Conservation (phyloP, 2,797 vertebrate genomes). For the Sciaenops ocellatus region DNA sequence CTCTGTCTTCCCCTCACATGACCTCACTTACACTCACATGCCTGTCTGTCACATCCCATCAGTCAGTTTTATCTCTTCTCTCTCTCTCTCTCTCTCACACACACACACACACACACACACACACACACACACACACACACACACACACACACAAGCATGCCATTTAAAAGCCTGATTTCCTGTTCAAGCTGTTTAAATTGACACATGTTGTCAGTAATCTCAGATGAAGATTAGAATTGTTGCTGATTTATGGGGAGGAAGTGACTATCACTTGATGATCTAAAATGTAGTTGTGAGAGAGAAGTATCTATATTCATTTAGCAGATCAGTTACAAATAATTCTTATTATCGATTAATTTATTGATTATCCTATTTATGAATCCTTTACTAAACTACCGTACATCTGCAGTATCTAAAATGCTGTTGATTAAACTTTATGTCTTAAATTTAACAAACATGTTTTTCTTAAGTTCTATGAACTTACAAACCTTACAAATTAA, state of each 20-base stretch:
- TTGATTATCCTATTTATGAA: neutral
- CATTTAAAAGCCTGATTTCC: neutral
- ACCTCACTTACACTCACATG: constrained; percentile 13
- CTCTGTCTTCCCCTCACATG: constrained; percentile 23
- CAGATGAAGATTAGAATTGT: neutral
- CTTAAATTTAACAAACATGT: too few relatives aligned
- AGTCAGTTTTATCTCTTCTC: neutral
- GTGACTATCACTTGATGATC: neutral
- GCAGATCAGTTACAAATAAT: neutral
- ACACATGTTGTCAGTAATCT: neutral
- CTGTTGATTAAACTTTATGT: too few relatives aligned
- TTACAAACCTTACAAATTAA: too few relatives aligned
- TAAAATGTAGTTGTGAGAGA: neutral
- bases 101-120: neutral
- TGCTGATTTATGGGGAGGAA: neutral
- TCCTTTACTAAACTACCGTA: too few relatives aligned
- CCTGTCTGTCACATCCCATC: constrained; percentile 25
- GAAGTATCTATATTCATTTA: neutral
- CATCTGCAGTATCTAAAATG: too few relatives aligned
- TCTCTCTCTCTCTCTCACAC: constrained; percentile 4
- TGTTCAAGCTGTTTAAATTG: neutral
- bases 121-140: neutral
- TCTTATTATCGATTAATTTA: neutral
- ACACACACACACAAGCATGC: too few relatives aligned
- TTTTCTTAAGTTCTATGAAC: too few relatives aligned